Conservation (phyloP, 2,888 invertebrate genomes). For the Ectobius pallidus region DNA sequence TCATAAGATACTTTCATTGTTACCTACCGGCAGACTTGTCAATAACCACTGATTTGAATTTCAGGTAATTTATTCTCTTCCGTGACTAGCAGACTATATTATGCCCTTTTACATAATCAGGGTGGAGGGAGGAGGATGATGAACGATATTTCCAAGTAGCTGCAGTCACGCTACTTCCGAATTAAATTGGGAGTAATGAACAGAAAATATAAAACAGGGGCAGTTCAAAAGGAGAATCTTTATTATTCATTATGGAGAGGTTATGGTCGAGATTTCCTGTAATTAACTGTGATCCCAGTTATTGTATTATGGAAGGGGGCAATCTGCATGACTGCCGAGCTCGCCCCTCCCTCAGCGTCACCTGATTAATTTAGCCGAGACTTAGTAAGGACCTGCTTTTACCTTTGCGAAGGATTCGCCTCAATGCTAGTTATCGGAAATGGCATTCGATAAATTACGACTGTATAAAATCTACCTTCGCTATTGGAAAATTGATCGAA, state of each 20-base stretch:
- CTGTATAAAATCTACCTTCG: constrained; percentile 4
- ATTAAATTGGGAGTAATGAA: constrained; percentile 30
- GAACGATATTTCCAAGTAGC: constrained; percentile 9
- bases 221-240: constrained; percentile 13
- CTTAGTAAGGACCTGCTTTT: no score
- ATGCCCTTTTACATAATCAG: constrained; percentile 29
- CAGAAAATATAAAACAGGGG: constrained; percentile 16
- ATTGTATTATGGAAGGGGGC: not conserved
- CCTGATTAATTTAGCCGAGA: constrained; percentile 1
- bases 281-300: not conserved
- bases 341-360: not conserved
- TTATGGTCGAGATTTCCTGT: constrained; percentile 23
- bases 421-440: not conserved
- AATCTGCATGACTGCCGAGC: no score
- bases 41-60: constrained; percentile 36
- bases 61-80: constrained; percentile 30
- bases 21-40: constrained; percentile 32
- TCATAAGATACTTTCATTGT: constrained; percentile 4
- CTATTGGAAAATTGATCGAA: constrained; percentile 20
- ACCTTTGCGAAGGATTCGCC: not conserved
- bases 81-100: constrained; percentile 7
- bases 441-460: constrained; percentile 8
- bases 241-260: constrained; percentile 22
- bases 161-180: constrained; percentile 23
- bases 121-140: not conserved